Base-by-base conservation (phyloP, 2,113 vertebrate genomes). In the Brienomyrus longianalis region DNA sequence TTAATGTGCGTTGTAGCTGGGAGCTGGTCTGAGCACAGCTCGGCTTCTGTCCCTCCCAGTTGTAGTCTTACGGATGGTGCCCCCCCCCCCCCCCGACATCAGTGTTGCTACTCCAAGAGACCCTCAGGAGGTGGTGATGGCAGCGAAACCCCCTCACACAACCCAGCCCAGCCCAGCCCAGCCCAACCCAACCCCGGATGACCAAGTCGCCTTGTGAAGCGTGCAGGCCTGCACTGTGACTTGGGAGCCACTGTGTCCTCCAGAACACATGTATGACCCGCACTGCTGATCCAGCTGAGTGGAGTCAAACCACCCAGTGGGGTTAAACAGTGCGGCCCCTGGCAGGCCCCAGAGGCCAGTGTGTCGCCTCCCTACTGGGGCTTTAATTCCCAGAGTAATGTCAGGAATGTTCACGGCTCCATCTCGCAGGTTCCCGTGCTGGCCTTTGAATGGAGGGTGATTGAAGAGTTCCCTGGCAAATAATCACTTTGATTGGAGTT, bases 381-480 rank as follows among this genome's bases (percentile, higher is more conserved):
- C 27, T 90, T 92, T 92, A 88, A 89, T 91, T 90, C 90, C 70
- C 88, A 92, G 89, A 90, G 90, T 80, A 89, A 92, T 92, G 92
- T 92, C 89, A 89, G 91, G 91, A 92, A 92, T 92, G 92, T 94
- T 93, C 92, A 93, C 86, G 70, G 91, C 92, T 51, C 93, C 93
- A 92, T 92, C 92, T 93, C 92, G 91, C 93, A 90, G 88, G 91
- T 89, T 89, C 92, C 91, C 90, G 4, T 85, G 48, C 83, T 45
- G 15, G 23, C 52, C 27, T 84, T 5, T 91, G 90, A 93, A 93
- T 93, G 90, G 93, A 86, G 89, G 77, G 91, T 93, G 93, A 93
- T 93, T 94, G 94, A 93, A 95, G 94, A 93, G 93, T 93, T 91
- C 91, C 90, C 92, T 89, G 90, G 90, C 89, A 92, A 93, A 91